Evolutionary conservation across 1,140 invertebrate genomes (phyloP).

Genomic region (Tribolium castaneum): DNA sequence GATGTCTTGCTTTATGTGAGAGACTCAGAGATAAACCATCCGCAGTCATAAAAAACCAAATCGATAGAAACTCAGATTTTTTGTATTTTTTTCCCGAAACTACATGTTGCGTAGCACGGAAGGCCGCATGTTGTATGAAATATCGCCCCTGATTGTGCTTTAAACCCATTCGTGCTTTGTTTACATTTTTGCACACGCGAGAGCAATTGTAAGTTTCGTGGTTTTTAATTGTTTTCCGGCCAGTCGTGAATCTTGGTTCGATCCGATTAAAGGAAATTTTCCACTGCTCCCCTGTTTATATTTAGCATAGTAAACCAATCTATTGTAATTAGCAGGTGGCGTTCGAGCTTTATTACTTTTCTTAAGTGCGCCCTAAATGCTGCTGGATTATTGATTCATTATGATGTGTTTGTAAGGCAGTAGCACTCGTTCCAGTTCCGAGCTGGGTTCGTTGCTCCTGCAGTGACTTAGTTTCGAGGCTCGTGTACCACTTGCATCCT

Average conservation of each 20-base stretch:
- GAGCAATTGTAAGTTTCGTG: neutral
- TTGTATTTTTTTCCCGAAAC: no score
- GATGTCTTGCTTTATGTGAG: neutral
- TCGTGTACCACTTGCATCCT: slow-evolving; percentile 35
- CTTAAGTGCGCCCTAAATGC: neutral
- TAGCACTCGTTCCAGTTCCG: slow-evolving; percentile 21
- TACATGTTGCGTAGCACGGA: neutral
- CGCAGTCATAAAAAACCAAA: neutral
- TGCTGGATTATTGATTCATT: slow-evolving; percentile 20
- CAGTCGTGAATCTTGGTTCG: neutral
- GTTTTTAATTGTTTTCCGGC: neutral
- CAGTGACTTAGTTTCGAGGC: neutral
- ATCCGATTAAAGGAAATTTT: neutral
- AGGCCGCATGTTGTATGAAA: neutral
- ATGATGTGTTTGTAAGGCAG: slow-evolving; percentile 22
- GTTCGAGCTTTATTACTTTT: slow-evolving; percentile 1
- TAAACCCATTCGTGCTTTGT: neutral
- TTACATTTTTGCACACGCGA: neutral
- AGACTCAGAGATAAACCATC: neutral
- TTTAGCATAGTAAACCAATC: slow-evolving; percentile 22
- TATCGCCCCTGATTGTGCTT: neutral
- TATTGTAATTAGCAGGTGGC: slow-evolving; percentile 16
- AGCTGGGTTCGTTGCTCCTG: slow-evolving; percentile 36
- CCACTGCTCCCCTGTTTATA: slow-evolving; percentile 8
- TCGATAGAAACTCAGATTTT: neutral